These are phyloP conservation scores for Drosophila jambulina DNA, from an alignment of 1,140 invertebrate species.

Conservation along the genomic window DNA sequence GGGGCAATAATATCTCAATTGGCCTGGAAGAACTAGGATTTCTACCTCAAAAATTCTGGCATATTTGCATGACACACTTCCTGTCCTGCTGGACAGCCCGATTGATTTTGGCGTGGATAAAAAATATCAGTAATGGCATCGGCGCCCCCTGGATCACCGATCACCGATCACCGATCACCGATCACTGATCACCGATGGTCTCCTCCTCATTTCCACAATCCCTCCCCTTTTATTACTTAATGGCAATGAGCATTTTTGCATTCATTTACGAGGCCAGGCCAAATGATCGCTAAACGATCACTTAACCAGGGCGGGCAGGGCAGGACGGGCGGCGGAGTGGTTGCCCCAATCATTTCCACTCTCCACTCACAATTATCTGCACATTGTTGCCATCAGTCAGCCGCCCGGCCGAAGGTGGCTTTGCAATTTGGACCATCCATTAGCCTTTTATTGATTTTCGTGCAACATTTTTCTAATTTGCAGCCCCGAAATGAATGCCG, in stretches of 20 bases:
- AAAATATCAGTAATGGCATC: background rate
- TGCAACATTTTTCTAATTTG: constrained; percentile 79
- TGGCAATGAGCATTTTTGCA: constrained; percentile 34
- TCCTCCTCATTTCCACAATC: constrained; percentile 19
- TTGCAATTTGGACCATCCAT: constrained; percentile 66
- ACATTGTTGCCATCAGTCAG: constrained; percentile 47
- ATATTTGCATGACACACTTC: constrained; percentile 1
- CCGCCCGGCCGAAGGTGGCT: constrained; percentile 15
- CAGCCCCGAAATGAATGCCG: constrained; percentile 61
- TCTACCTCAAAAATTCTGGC: background rate
- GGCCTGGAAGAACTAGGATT: background rate
- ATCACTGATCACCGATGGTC: constrained; percentile 11
- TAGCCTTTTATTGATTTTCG: constrained; percentile 77
- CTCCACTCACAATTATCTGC: constrained; percentile 44
- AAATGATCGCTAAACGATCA: constrained; percentile 46
- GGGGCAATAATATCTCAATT: constrained; percentile 5
- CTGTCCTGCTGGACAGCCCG: no score
- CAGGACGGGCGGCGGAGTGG: constrained; percentile 4
- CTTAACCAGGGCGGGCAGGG: constrained; percentile 5
- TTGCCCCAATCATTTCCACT: constrained; percentile 38
- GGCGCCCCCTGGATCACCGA: constrained; percentile 1
- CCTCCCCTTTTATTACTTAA: constrained; percentile 27
- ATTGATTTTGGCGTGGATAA: background rate
- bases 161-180: constrained; percentile 4
- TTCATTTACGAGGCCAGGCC: constrained; percentile 34